Percentiles rank a stretch among this genome's conserved stretches.
These are phyloP conservation scores for Drosophila orena DNA, from an alignment of 1,140 invertebrate species.

Conservation along the genomic window DNA sequence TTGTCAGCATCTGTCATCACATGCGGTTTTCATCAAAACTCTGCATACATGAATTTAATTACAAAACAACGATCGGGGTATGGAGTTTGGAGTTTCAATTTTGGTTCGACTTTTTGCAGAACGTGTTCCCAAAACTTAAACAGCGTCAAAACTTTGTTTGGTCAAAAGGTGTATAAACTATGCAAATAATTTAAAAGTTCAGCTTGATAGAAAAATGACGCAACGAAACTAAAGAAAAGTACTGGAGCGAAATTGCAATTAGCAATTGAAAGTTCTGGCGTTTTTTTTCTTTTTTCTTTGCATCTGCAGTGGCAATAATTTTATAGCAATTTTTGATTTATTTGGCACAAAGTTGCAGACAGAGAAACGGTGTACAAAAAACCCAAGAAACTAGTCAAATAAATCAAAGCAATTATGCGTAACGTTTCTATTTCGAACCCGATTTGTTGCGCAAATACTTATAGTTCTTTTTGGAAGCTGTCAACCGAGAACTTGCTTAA, in stretches of 20 bases:
- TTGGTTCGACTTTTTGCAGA: too few relatives aligned
- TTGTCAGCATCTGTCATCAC: slow-evolving; percentile 62
- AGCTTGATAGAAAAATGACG: background rate
- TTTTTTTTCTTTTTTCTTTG: slow-evolving; percentile 13
- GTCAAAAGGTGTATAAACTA: slow-evolving; percentile 54
- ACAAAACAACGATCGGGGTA: slow-evolving; percentile 1
- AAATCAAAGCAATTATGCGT: slow-evolving; percentile 27
- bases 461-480: background rate
- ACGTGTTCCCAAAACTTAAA: background rate
- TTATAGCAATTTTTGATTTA: slow-evolving; percentile 71
- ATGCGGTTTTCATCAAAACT: slow-evolving; percentile 49
- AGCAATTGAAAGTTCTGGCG: slow-evolving; percentile 69
- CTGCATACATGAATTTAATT: slow-evolving; percentile 34
- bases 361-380: slow-evolving; percentile 1
- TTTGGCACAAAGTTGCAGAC: slow-evolving; percentile 30
- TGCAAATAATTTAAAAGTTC: slow-evolving; percentile 57
- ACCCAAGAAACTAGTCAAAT: slow-evolving; percentile 1
- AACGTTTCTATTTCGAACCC: background rate
- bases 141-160: background rate
- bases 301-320: slow-evolving; percentile 54
- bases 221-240: background rate
- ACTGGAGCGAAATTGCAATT: slow-evolving; percentile 58
- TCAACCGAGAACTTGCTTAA: too few relatives aligned
- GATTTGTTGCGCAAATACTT: background rate
- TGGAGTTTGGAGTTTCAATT: slow-evolving; percentile 12